A percentile compares a stretch with the other conserved stretches of the same genome.
Evolutionary conservation across 2,113 vertebrate species (phyloP).

Genomic region (Diadophis punctatus): DNA sequence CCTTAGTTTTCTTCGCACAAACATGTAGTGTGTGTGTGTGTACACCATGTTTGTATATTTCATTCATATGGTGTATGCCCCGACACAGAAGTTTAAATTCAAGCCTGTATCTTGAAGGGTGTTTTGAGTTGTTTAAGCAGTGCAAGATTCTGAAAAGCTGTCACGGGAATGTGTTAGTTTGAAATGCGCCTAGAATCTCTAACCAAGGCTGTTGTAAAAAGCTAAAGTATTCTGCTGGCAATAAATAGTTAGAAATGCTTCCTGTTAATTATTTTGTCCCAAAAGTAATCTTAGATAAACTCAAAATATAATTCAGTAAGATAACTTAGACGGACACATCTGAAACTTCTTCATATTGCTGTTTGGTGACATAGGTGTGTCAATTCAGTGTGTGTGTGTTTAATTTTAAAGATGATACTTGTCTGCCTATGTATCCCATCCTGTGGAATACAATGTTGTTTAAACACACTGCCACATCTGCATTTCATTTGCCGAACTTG

Average conservation of each 20-base stretch:
- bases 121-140: constrained; percentile 68
- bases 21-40: neutral
- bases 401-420: constrained; percentile 33
- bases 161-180: constrained; percentile 63
- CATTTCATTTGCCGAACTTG: constrained; percentile 43
- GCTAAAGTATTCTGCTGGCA: constrained; percentile 49
- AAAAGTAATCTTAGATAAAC: neutral
- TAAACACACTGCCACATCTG: constrained; percentile 59
- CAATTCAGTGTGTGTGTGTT: neutral
- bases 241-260: constrained; percentile 62
- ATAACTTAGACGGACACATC: constrained; percentile 37
- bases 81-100: constrained; percentile 67
- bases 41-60: constrained; percentile 5
- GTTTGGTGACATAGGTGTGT: neutral
- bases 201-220: constrained; percentile 65
- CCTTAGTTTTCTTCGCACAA: constrained; percentile 57
- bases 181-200: constrained; percentile 66
- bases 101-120: constrained; percentile 61
- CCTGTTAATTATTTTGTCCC: constrained; percentile 1
- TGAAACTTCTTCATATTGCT: neutral
- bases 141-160: constrained; percentile 66
- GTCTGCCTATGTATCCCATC: constrained; percentile 38
- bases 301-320: constrained; percentile 56
- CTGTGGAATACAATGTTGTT: constrained; percentile 50
- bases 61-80: constrained; percentile 67